Base-by-base conservation (phyloP, 2,888 invertebrate genomes). In the Ceratothoa steindachneri region DNA sequence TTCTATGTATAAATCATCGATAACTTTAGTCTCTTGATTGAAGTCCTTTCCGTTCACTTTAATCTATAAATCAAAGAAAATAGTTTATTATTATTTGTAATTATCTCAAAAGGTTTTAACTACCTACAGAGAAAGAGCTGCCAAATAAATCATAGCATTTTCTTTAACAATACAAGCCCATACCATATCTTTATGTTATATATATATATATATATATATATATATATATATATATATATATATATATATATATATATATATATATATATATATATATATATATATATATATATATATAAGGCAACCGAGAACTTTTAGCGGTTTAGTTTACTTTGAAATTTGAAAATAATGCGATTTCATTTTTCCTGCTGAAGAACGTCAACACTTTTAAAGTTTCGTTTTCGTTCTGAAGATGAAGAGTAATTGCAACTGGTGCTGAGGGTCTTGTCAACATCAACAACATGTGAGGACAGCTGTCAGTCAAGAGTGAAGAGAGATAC, bases 391-490 rank as follows among this genome's bases (percentile, higher is more conserved):
- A 51, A 31, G 19, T 31, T 9, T 55, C 31, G 29, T 55, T 51
- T 15, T 55, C 29, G 30, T 67, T 53, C 53, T 67, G 53, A 41
- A 75, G 27, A 30, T 72, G 72, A 24, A 77, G 31, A 41, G 77
- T 75, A 51, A 77, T 53, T 41, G 75, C 77, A 4, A 74, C 73
- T 30, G 75, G 73, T 9, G 65, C 19, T 12, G 30, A 27, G 19
- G 71, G 51, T 2, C 67, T 69, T 9, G 53, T 68, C 19, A 77
- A 67, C 52, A 77, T 52, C n/a, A 73, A 70, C 52, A 77, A 73
- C 66, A 77, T 31, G 66, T 77, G 77, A n/a, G 69, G 74, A 71
- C 77, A 77, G 0, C 72, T 69, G 73, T 77, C 73, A 3, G 71
- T 72, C 22, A 75, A 66, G 4, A 77, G 74, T 15, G 74, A 73